These are phyloP conservation scores for Drosophila rhopaloa DNA, from an alignment of 1,140 invertebrate genomes.

Conservation along the genomic window DNA sequence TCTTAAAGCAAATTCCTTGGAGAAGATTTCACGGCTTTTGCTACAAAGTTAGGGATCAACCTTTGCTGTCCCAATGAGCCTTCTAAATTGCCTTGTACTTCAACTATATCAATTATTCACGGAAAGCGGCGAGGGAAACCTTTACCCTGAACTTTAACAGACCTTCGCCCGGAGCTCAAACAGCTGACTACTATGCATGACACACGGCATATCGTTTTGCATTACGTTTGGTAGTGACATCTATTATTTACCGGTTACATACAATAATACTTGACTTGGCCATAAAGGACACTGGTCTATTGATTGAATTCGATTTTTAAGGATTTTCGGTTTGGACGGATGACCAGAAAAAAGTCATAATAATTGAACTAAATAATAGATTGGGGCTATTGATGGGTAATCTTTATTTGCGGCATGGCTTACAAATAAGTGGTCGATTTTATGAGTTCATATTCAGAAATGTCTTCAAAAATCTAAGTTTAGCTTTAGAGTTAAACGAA, in stretches of 20 bases:
- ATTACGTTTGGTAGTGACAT: conserved; percentile 43
- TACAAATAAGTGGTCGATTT: too few species aligned
- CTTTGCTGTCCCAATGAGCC: conserved; percentile 18
- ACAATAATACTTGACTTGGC: conserved; percentile 52
- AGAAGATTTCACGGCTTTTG: conserved; percentile 15
- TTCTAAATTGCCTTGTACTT: conserved; percentile 36
- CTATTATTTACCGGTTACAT: conserved; percentile 61
- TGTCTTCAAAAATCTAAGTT: too few species aligned
- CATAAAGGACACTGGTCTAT: conserved; percentile 38
- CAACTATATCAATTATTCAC: conserved; percentile 77
- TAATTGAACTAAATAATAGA: conserved; percentile 22
- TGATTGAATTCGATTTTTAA: conserved; percentile 58
- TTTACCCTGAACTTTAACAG: conserved; percentile 72
- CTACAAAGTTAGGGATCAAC: conserved; percentile 3
- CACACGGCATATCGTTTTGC: conserved; percentile 38
- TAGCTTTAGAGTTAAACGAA: too few species aligned
- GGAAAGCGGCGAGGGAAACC: conserved; percentile 38
- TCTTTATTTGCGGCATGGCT: neutral
- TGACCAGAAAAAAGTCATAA: conserved; percentile 12
- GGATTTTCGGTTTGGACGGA: neutral
- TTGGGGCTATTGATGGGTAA: neutral
- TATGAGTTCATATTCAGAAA: too few species aligned
- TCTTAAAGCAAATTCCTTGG: neutral
- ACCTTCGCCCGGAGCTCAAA: conserved; percentile 50
- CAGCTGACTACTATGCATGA: conserved; percentile 42